Base-by-base conservation (phyloP, 2,888 invertebrate species). In the Cephus spinipes region DNA sequence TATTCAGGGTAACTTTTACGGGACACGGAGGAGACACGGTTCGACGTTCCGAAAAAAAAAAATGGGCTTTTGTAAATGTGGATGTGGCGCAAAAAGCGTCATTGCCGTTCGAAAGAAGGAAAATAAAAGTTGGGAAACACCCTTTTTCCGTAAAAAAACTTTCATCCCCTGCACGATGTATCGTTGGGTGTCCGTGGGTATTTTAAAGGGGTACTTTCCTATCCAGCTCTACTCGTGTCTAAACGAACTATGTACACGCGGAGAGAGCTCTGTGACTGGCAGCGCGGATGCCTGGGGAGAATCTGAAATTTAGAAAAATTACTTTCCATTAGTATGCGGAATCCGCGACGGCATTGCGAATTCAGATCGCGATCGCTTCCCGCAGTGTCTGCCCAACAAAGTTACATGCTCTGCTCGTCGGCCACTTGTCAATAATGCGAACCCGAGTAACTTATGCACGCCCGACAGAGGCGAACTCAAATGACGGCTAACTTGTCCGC, bases 391-490 rank as follows among this genome's bases (percentile, higher is more conserved):
- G 73, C 74, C 68, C 83, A 81, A 84, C 83, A 81, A 84, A 83
- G 83, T 84, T 84, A 83, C 80, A 83, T 73, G 81, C 83, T 35
- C 36, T 84, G 83, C 84, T 83, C 84, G 81, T 82, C 32, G 33
- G 82, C 79, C 78, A 81, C 85, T 85, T 86, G 87, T 87, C 87
- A 88, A 88, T 88, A 88, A 88, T 85, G 84, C 83, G 82, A 78
- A 77, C 82, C 35, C 74, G 35, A n/a, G 74, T 74, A 74, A 74
- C 33, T 33, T 34, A 74, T 74, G 74, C 74, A 36, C 74, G 74
- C 15, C 35, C 35, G 74, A n/a, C 34, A 74, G 74, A 30, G 74
- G 74, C 74, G n/a, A 74, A 74, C 74, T 35, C 32, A 11, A 68
- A 73, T 78, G 78, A 76, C 81, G 74, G 71, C 55, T 55, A 71